Evolutionary conservation across 2,113 vertebrate genomes (phyloP).

Genomic region (Dasyornis broadbenti): DNA sequence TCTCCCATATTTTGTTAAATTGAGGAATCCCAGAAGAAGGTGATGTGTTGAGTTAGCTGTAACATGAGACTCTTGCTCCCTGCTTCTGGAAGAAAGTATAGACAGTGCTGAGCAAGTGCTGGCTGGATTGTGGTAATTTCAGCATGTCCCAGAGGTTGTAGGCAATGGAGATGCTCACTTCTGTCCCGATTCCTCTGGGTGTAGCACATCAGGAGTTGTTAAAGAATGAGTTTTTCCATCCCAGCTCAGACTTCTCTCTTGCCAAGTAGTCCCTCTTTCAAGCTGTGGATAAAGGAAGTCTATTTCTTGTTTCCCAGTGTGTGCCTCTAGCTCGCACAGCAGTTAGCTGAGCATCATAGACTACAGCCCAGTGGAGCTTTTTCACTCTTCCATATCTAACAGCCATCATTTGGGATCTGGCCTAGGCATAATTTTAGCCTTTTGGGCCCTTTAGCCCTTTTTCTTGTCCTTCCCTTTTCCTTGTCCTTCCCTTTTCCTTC

Average conservation of each 20-base stretch:
- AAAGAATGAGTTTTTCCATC: neutral
- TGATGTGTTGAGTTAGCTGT: neutral
- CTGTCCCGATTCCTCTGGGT: neutral
- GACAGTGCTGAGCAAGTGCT: neutral
- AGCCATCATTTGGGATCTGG: neutral
- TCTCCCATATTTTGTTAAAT: neutral
- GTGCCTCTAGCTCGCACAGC: fast-evolving
- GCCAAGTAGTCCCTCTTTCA: neutral
- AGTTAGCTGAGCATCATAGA: neutral
- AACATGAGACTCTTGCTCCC: neutral
- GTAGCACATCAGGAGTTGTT: neutral
- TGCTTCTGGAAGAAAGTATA: neutral
- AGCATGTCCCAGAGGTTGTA: fast-evolving
- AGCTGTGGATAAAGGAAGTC: neutral
- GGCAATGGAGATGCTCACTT: neutral
- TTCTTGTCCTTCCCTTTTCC: neutral
- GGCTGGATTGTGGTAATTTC: neutral
- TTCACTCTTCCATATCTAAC: neutral
- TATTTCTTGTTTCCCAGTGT: neutral
- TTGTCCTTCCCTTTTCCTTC: neutral
- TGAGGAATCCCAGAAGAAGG: neutral
- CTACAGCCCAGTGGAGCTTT: neutral
- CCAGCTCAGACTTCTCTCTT: neutral
- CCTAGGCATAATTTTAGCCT: neutral
- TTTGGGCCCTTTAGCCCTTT: too few species aligned